Evolutionary conservation across 2,888 invertebrate genomes (phyloP), one percentile per base, ranked within the genome.

Genomic region (Lasius platythorax): DNA sequence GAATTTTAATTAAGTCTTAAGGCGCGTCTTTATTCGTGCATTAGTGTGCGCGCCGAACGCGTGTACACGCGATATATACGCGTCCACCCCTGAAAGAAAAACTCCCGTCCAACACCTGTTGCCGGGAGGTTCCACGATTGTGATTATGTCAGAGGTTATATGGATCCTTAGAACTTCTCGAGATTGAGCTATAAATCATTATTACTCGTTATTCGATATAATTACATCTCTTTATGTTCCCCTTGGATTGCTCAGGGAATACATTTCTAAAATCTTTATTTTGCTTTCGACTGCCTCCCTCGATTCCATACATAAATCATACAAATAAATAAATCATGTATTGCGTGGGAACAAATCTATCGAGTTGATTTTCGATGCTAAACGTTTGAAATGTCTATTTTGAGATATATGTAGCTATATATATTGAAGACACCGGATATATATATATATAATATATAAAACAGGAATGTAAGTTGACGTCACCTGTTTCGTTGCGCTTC

Each of bases 91-190:
- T 53, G 28, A 40, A 82, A 76, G 75, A 85, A 79, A 82, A 64
- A 50, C 53, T 30, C 67, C 76, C 85, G 75, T 88, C 82, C 72
- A 78, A 68, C 89, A 89, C 67, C 89, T 89, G 89, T 76, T 73
- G 68, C 50, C 64, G 61, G 79, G 46, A 75, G 76, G 40, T 64
- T 76, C 63, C 63, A 12, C 50, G 28, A 78, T 63, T 53, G 63
- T 28, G 82, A 82, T 82, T 58, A 58, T 9, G 74, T 72, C 43
- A 15, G 78, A 23, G 58, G 58, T 43, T 73, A 53, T n/a, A 18
- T n/a, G 73, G 43, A 58, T 73, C 30, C 58, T 43, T 43, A 33
- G 40, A 66, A 56, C 76, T 67, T 67, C 37, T 3, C 12, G 58
- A 30, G 74, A 73, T 46, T 79, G 58, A 61, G 43, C 58, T 58